Conservation (phyloP, 2,888 invertebrate species). For the Mesodorylaimus sp. region DNA sequence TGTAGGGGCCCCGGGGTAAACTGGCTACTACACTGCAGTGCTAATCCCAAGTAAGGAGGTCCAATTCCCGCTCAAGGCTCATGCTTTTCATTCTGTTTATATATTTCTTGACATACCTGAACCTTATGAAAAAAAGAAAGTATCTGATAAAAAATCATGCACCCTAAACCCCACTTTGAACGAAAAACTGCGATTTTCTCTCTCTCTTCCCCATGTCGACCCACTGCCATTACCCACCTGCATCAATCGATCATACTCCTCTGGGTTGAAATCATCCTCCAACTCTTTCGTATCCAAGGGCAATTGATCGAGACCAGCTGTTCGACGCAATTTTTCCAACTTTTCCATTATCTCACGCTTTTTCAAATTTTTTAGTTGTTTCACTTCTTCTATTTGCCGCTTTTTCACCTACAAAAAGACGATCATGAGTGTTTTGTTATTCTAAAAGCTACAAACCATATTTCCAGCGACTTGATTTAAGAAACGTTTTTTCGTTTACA, state of each 20-base stretch:
- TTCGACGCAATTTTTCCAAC: conserved; percentile 60
- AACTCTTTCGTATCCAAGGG: conserved; percentile 57
- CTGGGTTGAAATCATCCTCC: conserved; percentile 40
- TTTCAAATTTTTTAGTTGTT: conserved; percentile 47
- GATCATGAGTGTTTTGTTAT: background rate
- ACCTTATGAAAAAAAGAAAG: background rate
- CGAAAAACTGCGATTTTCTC: background rate
- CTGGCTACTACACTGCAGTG: too few relatives aligned
- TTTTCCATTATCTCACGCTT: conserved; percentile 73
- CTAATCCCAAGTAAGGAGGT: too few relatives aligned
- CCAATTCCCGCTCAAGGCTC: too few relatives aligned
- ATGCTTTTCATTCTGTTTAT: too few relatives aligned
- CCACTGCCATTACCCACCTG: background rate
- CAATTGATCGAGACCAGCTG: conserved; percentile 60
- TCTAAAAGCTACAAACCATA: conserved; percentile 1
- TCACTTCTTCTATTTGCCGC: conserved; percentile 65
- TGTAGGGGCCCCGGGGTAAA: too few relatives aligned
- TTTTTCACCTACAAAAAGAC: conserved; percentile 45
- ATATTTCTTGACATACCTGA: background rate
- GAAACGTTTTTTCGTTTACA: background rate
- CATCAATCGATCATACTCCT: conserved; percentile 24
- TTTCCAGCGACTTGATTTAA: conserved; percentile 13
- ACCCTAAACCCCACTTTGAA: background rate
- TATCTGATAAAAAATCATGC: background rate
- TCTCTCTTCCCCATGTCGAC: background rate